These are phyloP conservation scores for Ochotona curzoniae DNA, from an alignment of 2,113 vertebrate species.

Conservation along the genomic window DNA sequence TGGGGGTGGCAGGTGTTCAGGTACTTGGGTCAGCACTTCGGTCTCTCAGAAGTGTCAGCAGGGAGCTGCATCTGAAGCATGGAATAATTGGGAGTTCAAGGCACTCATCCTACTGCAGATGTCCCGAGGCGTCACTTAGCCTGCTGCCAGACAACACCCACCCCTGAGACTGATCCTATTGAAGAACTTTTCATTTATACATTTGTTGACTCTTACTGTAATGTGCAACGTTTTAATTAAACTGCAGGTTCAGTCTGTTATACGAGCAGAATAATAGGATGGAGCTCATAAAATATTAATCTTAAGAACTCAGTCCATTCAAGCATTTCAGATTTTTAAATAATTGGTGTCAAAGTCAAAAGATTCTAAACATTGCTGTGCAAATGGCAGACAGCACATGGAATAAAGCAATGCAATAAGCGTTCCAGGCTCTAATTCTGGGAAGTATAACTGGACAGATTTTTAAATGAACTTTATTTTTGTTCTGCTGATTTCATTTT, in stretches of 20 bases:
- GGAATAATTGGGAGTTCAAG: too few species aligned
- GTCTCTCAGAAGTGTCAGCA: too few species aligned
- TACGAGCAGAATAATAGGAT: slow-evolving; percentile 17
- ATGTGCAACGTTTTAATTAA: slow-evolving; percentile 41
- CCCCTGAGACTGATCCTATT: slow-evolving; percentile 22
- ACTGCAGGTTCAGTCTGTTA: not conserved
- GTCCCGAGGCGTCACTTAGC: too few species aligned
- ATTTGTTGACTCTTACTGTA: slow-evolving; percentile 6
- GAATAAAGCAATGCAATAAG: not conserved
- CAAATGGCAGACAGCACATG: not conserved
- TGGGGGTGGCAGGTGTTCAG: too few species aligned
- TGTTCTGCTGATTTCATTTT: too few species aligned
- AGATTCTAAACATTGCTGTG: not conserved
- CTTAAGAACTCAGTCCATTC: not conserved
- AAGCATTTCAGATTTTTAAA: slow-evolving; percentile 49
- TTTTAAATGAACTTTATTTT: not conserved
- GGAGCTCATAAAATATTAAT: slow-evolving; percentile 57
- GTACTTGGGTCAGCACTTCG: too few species aligned
- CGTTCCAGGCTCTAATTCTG: not conserved
- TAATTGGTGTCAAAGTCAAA: slow-evolving; percentile 51
- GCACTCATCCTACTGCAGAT: too few species aligned
- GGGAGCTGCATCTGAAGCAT: too few species aligned
- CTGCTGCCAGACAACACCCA: too few species aligned
- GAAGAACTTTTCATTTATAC: slow-evolving; percentile 42
- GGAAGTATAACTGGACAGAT: not conserved